phyloP scores from a whole-genome alignment of 2,113 vertebrate species.

The Cyanocitta stelleri region DNA sequence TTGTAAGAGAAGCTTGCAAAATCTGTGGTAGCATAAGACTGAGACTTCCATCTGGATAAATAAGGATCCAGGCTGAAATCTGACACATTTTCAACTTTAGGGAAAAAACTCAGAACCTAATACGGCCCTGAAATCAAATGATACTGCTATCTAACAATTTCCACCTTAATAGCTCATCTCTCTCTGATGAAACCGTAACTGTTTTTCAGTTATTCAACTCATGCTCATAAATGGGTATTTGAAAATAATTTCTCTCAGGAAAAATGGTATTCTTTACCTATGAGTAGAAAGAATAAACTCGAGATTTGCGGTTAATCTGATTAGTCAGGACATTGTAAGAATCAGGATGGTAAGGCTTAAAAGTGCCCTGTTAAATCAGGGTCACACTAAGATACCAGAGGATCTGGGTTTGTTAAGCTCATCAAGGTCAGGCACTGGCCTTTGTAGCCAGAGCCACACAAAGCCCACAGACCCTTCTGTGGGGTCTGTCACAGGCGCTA shows the following conservation, averaged over 20 bases:
- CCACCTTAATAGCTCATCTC: neutral
- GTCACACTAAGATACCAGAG: neutral
- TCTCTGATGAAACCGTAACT: neutral
- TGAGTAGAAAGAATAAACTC: neutral
- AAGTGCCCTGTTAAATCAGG: neutral
- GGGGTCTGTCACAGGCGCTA: neutral
- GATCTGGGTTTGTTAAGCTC: neutral
- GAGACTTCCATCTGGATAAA: neutral
- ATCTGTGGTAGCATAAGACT: neutral
- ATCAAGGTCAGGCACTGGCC: neutral
- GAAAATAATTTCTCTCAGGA: neutral
- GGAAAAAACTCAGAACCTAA: neutral
- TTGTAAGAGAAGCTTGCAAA: neutral
- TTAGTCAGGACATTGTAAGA: neutral
- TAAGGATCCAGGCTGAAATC: neutral
- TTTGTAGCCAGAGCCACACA: neutral
- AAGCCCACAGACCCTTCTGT: neutral
- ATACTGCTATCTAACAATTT: neutral
- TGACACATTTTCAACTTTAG: neutral
- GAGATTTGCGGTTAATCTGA: neutral
- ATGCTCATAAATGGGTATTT: neutral
- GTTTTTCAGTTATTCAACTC: neutral
- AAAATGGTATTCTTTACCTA: neutral
- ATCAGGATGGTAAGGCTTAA: neutral
- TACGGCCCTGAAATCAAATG: neutral